Percentiles rank a stretch among this genome's conserved stretches.
These are phyloP conservation scores for Dasypolia templi DNA, from an alignment of 2,888 invertebrate species.

Conservation along the genomic window DNA sequence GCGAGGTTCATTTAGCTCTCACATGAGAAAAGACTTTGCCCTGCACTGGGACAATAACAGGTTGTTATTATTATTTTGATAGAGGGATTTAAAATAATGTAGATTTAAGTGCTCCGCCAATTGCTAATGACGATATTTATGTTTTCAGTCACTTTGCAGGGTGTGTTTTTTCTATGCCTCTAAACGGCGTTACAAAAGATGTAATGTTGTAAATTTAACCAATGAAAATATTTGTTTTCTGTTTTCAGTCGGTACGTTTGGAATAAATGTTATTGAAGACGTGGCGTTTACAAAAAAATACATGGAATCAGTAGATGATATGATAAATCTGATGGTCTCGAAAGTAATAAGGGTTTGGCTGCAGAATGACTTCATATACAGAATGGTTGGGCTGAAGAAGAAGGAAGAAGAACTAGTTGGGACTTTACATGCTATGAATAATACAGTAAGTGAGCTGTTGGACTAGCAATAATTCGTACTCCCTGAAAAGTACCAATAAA, in stretches of 20 bases:
- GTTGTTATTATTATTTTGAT: not conserved
- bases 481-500: not conserved
- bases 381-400: conserved; percentile 19
- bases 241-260: conserved; percentile 34
- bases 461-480: not conserved
- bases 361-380: conserved; percentile 22
- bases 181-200: not conserved
- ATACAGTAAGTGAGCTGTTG: conserved; percentile 19
- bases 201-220: too few species aligned
- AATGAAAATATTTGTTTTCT: too few species aligned
- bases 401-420: conserved; percentile 6
- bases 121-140: not conserved
- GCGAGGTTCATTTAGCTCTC: not conserved
- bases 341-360: conserved; percentile 13
- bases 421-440: conserved; percentile 13
- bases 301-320: conserved; percentile 19
- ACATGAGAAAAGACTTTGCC: not conserved
- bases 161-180: too few species aligned
- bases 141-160: not conserved
- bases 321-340: not conserved
- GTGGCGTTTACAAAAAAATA: conserved; percentile 7
- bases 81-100: not conserved
- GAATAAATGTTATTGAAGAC: conserved; percentile 21
- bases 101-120: not conserved
- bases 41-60: too few species aligned